Evolutionary conservation across 2,797 vertebrate genomes (phyloP).

Genomic region (Pseudotriccus pelzelni): DNA sequence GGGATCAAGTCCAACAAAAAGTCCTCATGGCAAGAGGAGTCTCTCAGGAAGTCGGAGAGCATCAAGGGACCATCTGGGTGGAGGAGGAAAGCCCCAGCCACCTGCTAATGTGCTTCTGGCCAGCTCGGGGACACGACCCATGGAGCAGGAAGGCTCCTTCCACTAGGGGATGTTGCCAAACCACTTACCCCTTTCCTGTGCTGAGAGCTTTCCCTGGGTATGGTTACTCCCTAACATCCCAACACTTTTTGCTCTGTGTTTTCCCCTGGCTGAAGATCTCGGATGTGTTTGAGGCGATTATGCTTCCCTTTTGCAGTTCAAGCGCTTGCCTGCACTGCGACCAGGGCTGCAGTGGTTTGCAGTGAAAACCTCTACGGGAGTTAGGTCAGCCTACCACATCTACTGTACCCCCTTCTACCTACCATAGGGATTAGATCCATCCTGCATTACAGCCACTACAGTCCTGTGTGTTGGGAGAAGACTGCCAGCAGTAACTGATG

Average conservation of each 20-base stretch:
- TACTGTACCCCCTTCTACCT: not conserved
- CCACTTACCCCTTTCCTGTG: not conserved
- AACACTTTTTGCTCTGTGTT: not conserved
- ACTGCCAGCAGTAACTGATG: not conserved
- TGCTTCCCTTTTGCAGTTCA: not conserved
- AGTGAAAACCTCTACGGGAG: not conserved
- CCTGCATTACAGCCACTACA: not conserved
- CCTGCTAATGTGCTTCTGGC: not conserved
- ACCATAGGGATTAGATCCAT: accelerated
- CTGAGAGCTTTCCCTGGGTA: not conserved
- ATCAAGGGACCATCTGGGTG: not conserved
- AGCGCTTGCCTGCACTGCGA: accelerated
- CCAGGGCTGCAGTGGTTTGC: not conserved
- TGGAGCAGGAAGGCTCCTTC: not conserved
- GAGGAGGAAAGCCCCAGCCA: not conserved
- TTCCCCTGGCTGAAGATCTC: not conserved
- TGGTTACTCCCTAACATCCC: not conserved
- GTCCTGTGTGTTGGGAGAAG: not conserved
- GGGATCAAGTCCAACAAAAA: not conserved
- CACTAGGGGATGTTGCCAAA: not conserved
- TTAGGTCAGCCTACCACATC: not conserved
- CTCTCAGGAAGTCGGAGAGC: not conserved
- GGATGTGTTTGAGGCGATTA: accelerated
- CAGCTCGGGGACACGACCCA: not conserved
- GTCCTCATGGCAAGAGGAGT: not conserved